These are phyloP conservation scores for Physella acuta DNA, from an alignment of 1,140 invertebrate species.

Conservation along the genomic window DNA sequence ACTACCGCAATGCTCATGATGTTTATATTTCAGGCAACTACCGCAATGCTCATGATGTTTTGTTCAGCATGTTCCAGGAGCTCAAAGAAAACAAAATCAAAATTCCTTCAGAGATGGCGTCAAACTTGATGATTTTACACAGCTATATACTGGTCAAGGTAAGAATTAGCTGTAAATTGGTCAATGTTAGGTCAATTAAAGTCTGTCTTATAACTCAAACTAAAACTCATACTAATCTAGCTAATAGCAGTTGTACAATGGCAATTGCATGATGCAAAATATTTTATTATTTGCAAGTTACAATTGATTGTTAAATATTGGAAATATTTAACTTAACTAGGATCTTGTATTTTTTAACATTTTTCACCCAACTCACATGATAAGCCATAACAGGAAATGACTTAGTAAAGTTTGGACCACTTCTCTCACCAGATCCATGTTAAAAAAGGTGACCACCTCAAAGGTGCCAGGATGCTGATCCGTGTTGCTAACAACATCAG, in stretches of 20 bases:
- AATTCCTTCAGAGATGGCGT: conserved; percentile 83
- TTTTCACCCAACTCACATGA: too few species aligned
- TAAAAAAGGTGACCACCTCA: conserved; percentile 81
- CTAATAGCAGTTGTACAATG: too few species aligned
- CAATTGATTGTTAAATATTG: too few species aligned
- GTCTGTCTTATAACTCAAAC: not conserved
- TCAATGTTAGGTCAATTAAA: not conserved
- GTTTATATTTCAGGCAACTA: conserved; percentile 92
- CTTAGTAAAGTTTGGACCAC: not conserved
- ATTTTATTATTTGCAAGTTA: too few species aligned
- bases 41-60: conserved; percentile 84
- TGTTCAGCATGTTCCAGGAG: conserved; percentile 90
- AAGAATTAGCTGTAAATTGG: not conserved
- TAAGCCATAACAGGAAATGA: too few species aligned
- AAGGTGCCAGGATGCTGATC: conserved; percentile 86
- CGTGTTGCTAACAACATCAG: conserved; percentile 92
- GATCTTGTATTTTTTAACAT: too few species aligned
- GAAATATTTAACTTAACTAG: too few species aligned
- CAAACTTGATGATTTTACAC: conserved; percentile 85
- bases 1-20: conserved; percentile 89
- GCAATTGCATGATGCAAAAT: too few species aligned
- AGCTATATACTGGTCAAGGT: conserved; percentile 87
- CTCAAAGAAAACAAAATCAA: conserved; percentile 75
- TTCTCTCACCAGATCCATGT: conserved; percentile 74
- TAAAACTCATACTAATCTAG: not conserved